phyloP scores from a whole-genome alignment of 2,113 vertebrate species.

The Pseudorasbora parva region DNA sequence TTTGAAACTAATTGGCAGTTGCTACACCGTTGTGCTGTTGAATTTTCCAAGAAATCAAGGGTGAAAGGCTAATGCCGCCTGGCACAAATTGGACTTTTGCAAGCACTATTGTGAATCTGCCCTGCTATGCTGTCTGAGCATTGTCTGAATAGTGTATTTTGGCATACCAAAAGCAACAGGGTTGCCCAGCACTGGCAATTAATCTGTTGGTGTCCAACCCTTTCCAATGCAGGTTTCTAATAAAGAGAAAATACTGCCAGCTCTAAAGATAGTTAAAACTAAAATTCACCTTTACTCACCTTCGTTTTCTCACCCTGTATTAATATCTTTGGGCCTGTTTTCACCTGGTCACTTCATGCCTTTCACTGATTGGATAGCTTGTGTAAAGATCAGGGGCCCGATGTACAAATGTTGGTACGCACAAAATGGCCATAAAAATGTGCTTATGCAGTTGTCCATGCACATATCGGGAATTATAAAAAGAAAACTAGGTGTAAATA shows the following conservation, averaged over 20 bases:
- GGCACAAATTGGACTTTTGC: constrained; percentile 49
- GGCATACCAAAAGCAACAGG: constrained; percentile 41
- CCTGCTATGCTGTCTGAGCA: constrained; percentile 35
- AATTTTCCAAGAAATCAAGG: constrained; percentile 51
- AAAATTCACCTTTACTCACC: background rate
- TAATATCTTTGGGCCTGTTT: background rate
- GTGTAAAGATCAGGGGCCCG: too few species aligned
- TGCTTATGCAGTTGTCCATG: too few species aligned
- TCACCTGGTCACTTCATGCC: too few species aligned
- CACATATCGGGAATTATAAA: too few species aligned
- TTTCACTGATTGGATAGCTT: too few species aligned
- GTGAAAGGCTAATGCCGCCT: constrained; percentile 54
- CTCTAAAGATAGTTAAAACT: background rate
- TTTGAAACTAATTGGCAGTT: constrained; percentile 54
- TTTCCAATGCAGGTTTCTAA: constrained; percentile 15
- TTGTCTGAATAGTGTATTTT: constrained; percentile 46
- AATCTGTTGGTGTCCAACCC: constrained; percentile 46
- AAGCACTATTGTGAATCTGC: constrained; percentile 51
- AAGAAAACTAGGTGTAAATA: too few species aligned
- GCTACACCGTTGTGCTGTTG: constrained; percentile 48
- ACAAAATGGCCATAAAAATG: too few species aligned
- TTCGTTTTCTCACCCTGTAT: background rate
- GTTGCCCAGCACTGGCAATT: constrained; percentile 38
- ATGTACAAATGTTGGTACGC: too few species aligned
- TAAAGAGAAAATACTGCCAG: background rate